phyloP scores from a whole-genome alignment of 2,113 vertebrate genomes.

The Lasiurus borealis region DNA sequence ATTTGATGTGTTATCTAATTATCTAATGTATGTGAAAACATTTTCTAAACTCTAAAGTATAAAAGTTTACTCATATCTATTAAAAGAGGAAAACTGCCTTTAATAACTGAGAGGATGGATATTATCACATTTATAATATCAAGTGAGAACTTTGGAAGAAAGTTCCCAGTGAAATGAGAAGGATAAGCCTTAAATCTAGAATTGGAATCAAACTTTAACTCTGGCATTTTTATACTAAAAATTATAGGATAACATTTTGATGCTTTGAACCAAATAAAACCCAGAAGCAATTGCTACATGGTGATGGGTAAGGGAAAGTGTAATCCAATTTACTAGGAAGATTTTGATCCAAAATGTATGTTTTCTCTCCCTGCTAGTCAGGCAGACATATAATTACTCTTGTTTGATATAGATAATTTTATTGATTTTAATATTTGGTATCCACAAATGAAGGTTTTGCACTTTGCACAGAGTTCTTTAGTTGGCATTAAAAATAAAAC shows the following conservation, averaged over 20 bases:
- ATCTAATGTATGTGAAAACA: not conserved
- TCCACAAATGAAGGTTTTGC: conserved; percentile 87
- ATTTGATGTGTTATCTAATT: not conserved
- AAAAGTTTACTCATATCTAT: not conserved
- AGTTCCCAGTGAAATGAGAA: conserved; percentile 70
- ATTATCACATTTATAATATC: conserved; percentile 70
- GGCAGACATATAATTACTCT: conserved; percentile 89
- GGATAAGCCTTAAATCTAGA: conserved; percentile 79
- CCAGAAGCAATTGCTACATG: conserved; percentile 85
- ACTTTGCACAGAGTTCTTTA: conserved; percentile 87
- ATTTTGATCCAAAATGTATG: conserved; percentile 88
- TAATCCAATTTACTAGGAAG: conserved; percentile 85
- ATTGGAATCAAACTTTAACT: conserved; percentile 76
- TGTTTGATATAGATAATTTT: conserved; percentile 86
- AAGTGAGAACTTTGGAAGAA: conserved; percentile 74
- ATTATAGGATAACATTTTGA: conserved; percentile 84
- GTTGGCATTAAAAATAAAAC: conserved; percentile 86
- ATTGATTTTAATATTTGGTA: conserved; percentile 89
- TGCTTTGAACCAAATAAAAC: conserved; percentile 85
- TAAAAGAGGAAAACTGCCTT: not conserved
- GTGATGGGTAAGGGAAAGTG: conserved; percentile 83
- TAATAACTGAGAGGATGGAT: not conserved
- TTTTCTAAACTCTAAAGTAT: not conserved
- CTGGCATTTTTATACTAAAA: conserved; percentile 72
- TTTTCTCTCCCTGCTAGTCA: conserved; percentile 87